phyloP scores from a whole-genome alignment of 2,113 vertebrate species.

The Carassius gibelio region DNA sequence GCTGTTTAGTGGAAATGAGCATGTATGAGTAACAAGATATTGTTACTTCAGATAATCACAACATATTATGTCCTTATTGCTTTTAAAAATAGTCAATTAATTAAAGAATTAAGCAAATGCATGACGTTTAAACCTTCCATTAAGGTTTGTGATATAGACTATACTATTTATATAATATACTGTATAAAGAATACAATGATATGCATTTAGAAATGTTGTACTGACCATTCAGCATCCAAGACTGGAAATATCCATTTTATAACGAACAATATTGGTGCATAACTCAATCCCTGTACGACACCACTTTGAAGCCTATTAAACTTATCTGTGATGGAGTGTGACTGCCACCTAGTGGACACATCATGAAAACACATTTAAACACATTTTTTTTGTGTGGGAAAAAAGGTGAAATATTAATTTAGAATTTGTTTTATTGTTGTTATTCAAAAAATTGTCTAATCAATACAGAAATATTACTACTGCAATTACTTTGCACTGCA shows the following conservation, averaged over 20 bases:
- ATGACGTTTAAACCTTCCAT: neutral
- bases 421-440: too few relatives aligned
- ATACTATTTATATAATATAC: neutral
- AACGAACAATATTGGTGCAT: neutral
- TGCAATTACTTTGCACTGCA: neutral
- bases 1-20: neutral
- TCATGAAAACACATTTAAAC: too few relatives aligned
- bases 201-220: neutral
- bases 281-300: neutral
- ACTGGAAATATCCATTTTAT: neutral
- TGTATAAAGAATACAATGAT: neutral
- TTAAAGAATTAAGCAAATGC: neutral
- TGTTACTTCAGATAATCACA: neutral
- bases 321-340: neutral
- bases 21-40: too few relatives aligned
- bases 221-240: neutral
- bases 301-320: neutral
- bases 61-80: neutral
- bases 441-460: neutral
- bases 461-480: neutral
- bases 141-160: neutral
- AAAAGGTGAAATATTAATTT: neutral
- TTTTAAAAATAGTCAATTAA: neutral
- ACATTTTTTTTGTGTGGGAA: neutral
- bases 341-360: constrained; percentile 13